phyloP scores from a whole-genome alignment of 2,797 vertebrate species.

The Fistularia commersonii region DNA sequence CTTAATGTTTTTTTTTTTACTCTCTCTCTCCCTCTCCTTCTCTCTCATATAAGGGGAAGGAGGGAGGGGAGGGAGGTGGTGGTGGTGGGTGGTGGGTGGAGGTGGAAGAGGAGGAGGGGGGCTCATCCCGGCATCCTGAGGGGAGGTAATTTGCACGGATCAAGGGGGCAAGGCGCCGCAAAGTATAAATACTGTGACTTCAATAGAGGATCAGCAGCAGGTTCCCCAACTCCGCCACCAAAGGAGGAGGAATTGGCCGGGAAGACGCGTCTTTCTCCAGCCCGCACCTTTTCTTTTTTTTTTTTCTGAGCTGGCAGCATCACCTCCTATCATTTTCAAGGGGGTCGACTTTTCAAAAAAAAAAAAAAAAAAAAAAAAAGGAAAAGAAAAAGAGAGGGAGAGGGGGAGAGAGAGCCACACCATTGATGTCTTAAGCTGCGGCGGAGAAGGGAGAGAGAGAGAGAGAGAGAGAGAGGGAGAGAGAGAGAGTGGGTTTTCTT shows the following conservation, averaged over 20 bases:
- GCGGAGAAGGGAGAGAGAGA: slow-evolving; percentile 66
- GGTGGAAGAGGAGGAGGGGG: slow-evolving; percentile 77
- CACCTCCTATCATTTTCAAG: slow-evolving; percentile 69
- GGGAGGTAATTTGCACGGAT: slow-evolving; percentile 94
- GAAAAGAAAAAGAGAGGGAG: too few relatives aligned
- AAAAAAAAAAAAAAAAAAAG: too few relatives aligned
- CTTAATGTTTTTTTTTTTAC: slow-evolving; percentile 46
- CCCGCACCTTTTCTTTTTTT: slow-evolving; percentile 34
- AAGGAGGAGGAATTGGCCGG: slow-evolving; percentile 81
- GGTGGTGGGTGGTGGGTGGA: slow-evolving; percentile 76
- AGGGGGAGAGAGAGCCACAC: slow-evolving; percentile 73
- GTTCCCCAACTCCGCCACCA: slow-evolving; percentile 82
- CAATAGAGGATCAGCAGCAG: slow-evolving; percentile 87
- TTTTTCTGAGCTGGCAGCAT: slow-evolving; percentile 73
- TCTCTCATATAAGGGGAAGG: slow-evolving; percentile 54
- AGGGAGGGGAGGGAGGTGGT: background rate
- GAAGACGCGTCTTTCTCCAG: slow-evolving; percentile 69
- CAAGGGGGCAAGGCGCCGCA: slow-evolving; percentile 90
- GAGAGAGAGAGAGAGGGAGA: slow-evolving; percentile 39
- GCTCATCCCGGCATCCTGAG: slow-evolving; percentile 84
- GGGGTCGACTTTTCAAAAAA: slow-evolving; percentile 73
- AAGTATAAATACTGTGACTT: slow-evolving; percentile 99
- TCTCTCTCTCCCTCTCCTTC: slow-evolving; percentile 14
- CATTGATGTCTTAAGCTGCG: slow-evolving; percentile 87
- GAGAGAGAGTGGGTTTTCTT: slow-evolving; percentile 36